These are phyloP conservation scores for Tinea pellionella DNA, from an alignment of 2,888 invertebrate genomes.

Conservation along the genomic window DNA sequence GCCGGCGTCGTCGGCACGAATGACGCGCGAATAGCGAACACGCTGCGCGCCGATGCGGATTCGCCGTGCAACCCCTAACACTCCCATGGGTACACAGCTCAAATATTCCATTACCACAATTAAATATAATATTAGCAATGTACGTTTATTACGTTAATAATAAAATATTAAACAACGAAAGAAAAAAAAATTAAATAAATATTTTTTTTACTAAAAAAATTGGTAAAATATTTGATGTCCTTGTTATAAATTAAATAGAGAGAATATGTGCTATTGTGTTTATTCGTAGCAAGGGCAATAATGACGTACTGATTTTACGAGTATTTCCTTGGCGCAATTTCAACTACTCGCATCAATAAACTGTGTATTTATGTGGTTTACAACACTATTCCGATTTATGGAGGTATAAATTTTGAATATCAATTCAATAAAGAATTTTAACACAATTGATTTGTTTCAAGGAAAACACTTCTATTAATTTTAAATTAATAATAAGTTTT, in stretches of 20 bases:
- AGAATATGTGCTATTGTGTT: not conserved
- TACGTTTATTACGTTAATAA: too few relatives aligned
- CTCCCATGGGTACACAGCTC: not conserved
- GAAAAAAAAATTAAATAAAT: too few relatives aligned
- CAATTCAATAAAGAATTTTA: not conserved
- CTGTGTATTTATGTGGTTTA: not conserved
- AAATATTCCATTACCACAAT: not conserved
- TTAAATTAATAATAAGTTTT: too few relatives aligned
- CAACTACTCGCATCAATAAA: slow-evolving; percentile 2
- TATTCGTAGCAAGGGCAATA: slow-evolving; percentile 5
- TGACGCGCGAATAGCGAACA: slow-evolving; percentile 39
- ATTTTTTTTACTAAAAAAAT: too few relatives aligned
- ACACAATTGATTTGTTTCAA: not conserved
- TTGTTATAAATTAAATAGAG: too few relatives aligned
- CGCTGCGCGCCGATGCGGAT: slow-evolving; percentile 33
- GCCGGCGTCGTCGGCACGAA: slow-evolving; percentile 63
- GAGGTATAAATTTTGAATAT: not conserved
- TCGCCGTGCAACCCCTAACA: slow-evolving; percentile 1
- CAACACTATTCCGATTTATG: not conserved
- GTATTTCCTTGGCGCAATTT: slow-evolving; percentile 8
- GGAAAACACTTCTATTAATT: not conserved
- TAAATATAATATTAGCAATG: not conserved
- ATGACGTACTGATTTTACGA: not conserved
- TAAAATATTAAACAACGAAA: too few relatives aligned
- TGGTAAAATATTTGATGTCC: too few relatives aligned